Base-by-base conservation (phyloP, 2,113 vertebrate genomes). In the Heterochromis multidens region DNA sequence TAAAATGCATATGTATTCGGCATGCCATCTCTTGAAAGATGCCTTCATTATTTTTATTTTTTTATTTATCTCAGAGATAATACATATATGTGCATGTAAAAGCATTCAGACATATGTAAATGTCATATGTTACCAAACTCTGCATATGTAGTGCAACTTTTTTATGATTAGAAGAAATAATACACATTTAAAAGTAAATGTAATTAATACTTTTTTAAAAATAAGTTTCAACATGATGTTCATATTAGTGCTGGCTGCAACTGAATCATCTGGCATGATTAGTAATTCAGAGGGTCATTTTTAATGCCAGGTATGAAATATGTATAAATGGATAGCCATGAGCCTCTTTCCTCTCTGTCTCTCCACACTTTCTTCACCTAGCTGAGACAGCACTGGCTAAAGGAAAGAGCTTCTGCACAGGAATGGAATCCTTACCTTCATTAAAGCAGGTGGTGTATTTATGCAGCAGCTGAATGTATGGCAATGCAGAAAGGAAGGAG, bases 361-460 rank as follows among this genome's bases (percentile, higher is more conserved):
- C 65, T 70, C 65, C 86, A 58, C 52, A 92, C 92, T 90, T 91
- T 87, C 82, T 88, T 93, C 94, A 95, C 94, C 96, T 93, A 96
- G 95, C 96, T 96, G 95, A 95, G 90, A 87, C 93, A 93, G 94
- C 94, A 90, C 95, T 92, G 95, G 95, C 93, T 65, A 95, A 96
- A 92, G 76, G 90, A 94, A 95, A 91, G 92, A 91, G 4, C 93
- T 93, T 92, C 92, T 94, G 95, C 94, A 94, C 49, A 82, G 94
- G 92, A 91, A 62, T 92, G 85, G 93, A 63, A 96, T 94, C 72
- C 60, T 77, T 81, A 94, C 86, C 93, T 95, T 95, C 95, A 95
- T 96, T 95, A 95, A 95, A 94, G 94, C 93, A 96, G 95, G 94
- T 94, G 95, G 88, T 94, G 93, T 96, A 95, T 96, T 96, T 95